phyloP scores from a whole-genome alignment of 2,797 vertebrate species.

The Tachyglossus aculeatus region DNA sequence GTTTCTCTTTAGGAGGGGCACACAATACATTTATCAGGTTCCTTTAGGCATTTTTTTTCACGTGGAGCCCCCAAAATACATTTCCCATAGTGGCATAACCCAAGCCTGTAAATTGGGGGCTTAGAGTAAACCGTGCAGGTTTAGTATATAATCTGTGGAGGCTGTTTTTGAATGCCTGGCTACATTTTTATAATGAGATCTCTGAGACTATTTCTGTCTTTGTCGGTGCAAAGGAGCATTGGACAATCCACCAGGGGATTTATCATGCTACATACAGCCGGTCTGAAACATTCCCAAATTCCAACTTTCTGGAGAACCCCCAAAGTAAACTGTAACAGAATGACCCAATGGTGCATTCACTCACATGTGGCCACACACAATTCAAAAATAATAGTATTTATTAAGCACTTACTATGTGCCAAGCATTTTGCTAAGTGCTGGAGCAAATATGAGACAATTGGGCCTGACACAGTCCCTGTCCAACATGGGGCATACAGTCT shows the following conservation, averaged over 20 bases:
- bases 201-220: not conserved
- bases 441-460: too few species aligned
- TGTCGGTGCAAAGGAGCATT: not conserved
- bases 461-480: too few species aligned
- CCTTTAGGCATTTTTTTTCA: constrained; percentile 1
- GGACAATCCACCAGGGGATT: not conserved
- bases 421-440: too few species aligned
- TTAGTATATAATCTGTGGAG: not conserved
- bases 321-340: too few species aligned
- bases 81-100: not conserved
- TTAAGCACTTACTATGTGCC: too few species aligned
- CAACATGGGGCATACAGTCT: too few species aligned
- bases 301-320: too few species aligned
- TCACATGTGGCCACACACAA: too few species aligned
- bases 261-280: too few species aligned
- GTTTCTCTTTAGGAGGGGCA: not conserved
- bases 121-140: not conserved
- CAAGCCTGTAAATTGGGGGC: not conserved
- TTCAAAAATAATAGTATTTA: too few species aligned
- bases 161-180: not conserved
- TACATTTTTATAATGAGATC: not conserved
- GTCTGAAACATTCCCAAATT: too few species aligned
- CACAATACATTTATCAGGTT: constrained; percentile 1
- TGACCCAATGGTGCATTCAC: too few species aligned
- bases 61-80: constrained; percentile 11